Percentiles rank a stretch among this genome's conserved stretches.
Conservation (phyloP, 2,797 vertebrate genomes). For the Melanotaenia maccullochi region DNA sequence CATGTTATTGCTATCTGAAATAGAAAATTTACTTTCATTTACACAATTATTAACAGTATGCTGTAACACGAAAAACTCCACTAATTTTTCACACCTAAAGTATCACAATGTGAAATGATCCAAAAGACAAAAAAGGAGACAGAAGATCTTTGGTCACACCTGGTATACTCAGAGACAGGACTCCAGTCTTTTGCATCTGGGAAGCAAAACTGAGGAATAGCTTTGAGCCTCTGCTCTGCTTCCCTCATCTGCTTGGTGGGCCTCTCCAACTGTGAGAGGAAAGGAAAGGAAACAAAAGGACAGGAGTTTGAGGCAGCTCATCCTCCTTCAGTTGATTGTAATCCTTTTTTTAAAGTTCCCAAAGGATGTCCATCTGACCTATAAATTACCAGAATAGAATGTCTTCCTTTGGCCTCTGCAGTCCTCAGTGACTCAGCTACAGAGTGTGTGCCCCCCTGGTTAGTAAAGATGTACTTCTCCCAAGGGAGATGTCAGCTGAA, state of each 20-base stretch:
- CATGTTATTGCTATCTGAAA: neutral
- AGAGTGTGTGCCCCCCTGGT: conserved; percentile 39
- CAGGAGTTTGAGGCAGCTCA: conserved; percentile 33
- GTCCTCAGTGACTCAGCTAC: conserved; percentile 33
- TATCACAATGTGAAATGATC: neutral
- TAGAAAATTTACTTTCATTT: neutral
- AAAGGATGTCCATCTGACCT: conserved; percentile 24
- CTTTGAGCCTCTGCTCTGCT: conserved; percentile 96
- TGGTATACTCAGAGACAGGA: conserved; percentile 93
- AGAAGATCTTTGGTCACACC: conserved; percentile 77
- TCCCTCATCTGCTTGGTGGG: conserved; percentile 97
- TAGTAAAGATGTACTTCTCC: conserved; percentile 58
- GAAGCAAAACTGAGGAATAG: conserved; percentile 98
- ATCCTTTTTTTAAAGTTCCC: conserved; percentile 30
- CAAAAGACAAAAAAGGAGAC: neutral
- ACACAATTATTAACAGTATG: neutral
- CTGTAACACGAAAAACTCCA: neutral
- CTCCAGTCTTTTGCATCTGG: conserved; percentile 98
- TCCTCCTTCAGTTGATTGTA: conserved; percentile 37
- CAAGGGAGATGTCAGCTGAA: conserved; percentile 49
- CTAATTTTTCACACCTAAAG: neutral
- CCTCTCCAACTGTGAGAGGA: conserved; percentile 89
- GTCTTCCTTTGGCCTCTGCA: conserved; percentile 40
- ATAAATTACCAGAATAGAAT: conserved; percentile 50
- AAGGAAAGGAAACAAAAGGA: conserved; percentile 6